Evolutionary conservation across 2,888 invertebrate genomes (phyloP).

Genomic region (Melipona beecheii): DNA sequence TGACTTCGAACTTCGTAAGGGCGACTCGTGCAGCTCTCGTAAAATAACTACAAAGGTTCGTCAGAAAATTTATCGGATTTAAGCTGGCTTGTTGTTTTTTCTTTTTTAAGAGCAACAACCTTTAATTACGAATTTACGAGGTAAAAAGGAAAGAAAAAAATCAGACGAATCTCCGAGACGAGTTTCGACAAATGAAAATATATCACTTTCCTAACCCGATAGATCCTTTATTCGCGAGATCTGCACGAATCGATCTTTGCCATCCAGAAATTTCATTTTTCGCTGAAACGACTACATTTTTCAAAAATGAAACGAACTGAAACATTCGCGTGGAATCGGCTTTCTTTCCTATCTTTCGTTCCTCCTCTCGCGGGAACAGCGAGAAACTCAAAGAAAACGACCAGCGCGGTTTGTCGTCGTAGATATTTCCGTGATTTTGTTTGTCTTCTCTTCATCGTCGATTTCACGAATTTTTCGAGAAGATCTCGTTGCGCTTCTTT

Average conservation of each 20-base stretch:
- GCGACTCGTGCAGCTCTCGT: constrained; percentile 44
- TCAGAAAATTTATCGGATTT: not conserved
- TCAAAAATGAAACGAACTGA: not conserved
- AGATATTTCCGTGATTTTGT: not conserved
- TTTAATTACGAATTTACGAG: not conserved
- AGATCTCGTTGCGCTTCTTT: not conserved
- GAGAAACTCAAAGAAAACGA: not conserved
- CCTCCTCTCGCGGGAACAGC: not conserved
- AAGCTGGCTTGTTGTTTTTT: not conserved
- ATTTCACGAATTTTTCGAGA: constrained; percentile 17
- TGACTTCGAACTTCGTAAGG: constrained; percentile 17
- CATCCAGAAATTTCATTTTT: not conserved
- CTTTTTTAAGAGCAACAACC: not conserved
- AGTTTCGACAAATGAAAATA: not conserved
- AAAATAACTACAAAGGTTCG: not conserved
- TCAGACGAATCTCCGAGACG: not conserved
- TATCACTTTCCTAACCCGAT: not conserved
- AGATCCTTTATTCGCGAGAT: constrained; percentile 27
- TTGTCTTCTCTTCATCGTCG: constrained; percentile 16
- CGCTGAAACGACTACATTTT: not conserved
- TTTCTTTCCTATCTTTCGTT: not conserved
- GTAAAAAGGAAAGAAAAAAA: not conserved
- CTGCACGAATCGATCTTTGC: constrained; percentile 24
- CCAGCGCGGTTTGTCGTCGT: constrained; percentile 48
- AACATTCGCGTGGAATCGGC: not conserved